Conservation (phyloP, 2,888 invertebrate genomes). For the Dorcus parallelipipedus region DNA sequence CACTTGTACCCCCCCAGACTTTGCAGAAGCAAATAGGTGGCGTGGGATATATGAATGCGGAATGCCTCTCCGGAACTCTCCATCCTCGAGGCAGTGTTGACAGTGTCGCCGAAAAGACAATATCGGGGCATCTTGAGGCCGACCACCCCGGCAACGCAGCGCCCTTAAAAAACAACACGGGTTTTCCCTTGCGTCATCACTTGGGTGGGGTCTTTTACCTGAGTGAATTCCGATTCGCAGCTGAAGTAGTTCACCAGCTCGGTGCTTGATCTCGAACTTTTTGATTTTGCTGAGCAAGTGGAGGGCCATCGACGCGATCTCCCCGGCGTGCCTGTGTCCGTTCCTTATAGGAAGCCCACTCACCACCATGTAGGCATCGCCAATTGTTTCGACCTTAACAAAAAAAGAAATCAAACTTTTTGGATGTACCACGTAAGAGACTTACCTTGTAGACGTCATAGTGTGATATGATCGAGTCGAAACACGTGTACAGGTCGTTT, state of each 20-base stretch:
- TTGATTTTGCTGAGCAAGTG: conserved; percentile 69
- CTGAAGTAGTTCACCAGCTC: conserved; percentile 64
- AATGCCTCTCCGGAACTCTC: conserved; percentile 74
- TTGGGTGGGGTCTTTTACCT: conserved; percentile 43
- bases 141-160: conserved; percentile 80
- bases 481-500: conserved; percentile 84
- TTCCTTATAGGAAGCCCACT: conserved; percentile 74
- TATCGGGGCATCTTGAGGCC: conserved; percentile 81
- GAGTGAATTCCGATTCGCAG: conserved; percentile 72
- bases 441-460: conserved; percentile 79
- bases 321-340: conserved; percentile 71
- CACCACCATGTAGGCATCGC: conserved; percentile 81
- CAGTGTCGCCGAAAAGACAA: conserved; percentile 80
- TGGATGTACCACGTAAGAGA: too few relatives aligned
- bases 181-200: not conserved
- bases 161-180: conserved; percentile 47
- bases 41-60: conserved; percentile 72
- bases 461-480: conserved; percentile 82
- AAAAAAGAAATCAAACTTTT: too few relatives aligned
- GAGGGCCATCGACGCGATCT: conserved; percentile 75
- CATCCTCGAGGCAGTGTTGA: conserved; percentile 79
- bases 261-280: conserved; percentile 65
- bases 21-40: conserved; percentile 64
- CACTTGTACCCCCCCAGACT: conserved; percentile 70
- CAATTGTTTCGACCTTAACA: conserved; percentile 72